A percentile compares a stretch with the other conserved stretches of the same genome.
Evolutionary conservation across 2,888 invertebrate genomes (phyloP).

Genomic region (Drosophila picticornis): DNA sequence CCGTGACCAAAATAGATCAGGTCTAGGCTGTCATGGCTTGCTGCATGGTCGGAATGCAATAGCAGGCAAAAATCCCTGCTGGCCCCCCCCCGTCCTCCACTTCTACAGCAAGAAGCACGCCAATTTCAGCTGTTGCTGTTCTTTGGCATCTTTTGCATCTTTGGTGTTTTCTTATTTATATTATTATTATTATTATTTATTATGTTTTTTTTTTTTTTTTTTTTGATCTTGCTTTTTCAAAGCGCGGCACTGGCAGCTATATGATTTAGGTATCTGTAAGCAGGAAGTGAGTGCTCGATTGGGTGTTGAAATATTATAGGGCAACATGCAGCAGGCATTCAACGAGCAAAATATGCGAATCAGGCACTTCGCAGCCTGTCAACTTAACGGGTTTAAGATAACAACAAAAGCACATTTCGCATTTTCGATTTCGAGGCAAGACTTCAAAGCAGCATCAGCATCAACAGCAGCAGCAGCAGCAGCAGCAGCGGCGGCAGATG

Average conservation of each 20-base stretch:
- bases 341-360: constrained; percentile 48
- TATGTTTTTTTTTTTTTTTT: background rate
- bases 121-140: constrained; percentile 59
- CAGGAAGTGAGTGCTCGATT: constrained; percentile 71
- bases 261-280: constrained; percentile 54
- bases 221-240: constrained; percentile 41
- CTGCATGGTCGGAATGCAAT: constrained; percentile 74
- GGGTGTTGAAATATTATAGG: constrained; percentile 75
- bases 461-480: background rate
- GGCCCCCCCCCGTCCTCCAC: background rate
- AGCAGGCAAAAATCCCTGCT: constrained; percentile 47
- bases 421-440: constrained; percentile 51
- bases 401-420: constrained; percentile 47
- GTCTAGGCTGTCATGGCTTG: constrained; percentile 82
- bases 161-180: constrained; percentile 12
- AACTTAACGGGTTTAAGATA: constrained; percentile 60
- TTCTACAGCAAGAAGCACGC: constrained; percentile 45
- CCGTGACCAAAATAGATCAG: constrained; percentile 79
- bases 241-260: constrained; percentile 50
- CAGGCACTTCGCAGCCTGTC: constrained; percentile 53
- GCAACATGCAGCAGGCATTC: constrained; percentile 9
- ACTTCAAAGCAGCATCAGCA: constrained; percentile 55
- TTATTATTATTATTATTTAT: background rate
- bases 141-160: constrained; percentile 53
- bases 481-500: constrained; percentile 2